Evolutionary conservation across 2,113 vertebrate genomes (phyloP).

Genomic region (Xenotilapia leptura): DNA sequence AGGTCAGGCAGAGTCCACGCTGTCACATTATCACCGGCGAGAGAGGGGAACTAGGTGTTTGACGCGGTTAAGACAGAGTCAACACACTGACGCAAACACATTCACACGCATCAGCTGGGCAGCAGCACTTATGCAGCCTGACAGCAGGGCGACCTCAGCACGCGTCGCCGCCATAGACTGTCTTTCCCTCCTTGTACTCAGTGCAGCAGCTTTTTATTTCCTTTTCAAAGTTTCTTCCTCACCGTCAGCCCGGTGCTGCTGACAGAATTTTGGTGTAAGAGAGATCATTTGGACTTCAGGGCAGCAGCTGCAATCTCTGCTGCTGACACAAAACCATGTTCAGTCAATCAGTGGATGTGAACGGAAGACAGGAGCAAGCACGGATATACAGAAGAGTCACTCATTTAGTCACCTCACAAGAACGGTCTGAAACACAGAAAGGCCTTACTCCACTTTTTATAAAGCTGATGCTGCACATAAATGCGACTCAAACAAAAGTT

Average conservation of each 20-base stretch:
- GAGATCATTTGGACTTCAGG: conserved; percentile 3
- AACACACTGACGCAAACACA: conserved; percentile 9
- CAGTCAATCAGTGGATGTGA: neutral
- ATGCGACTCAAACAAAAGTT: neutral
- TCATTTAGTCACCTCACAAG: conserved; percentile 17
- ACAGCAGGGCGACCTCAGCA: neutral
- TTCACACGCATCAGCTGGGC: neutral
- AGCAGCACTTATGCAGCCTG: neutral
- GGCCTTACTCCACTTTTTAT: neutral
- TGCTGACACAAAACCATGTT: conserved; percentile 14
- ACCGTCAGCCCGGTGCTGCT: neutral
- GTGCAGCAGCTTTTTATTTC: neutral
- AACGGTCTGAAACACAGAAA: neutral
- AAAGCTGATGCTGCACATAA: neutral
- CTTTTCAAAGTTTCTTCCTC: conserved; percentile 22
- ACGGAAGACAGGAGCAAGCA: neutral
- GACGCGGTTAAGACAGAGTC: neutral
- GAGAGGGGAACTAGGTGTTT: neutral
- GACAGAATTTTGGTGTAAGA: conserved; percentile 28
- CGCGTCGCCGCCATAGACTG: neutral
- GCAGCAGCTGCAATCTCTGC: conserved; percentile 19
- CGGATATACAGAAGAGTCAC: conserved; percentile 34
- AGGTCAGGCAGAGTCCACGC: conserved; percentile 43
- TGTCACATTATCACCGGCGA: conserved; percentile 18
- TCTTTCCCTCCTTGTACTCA: neutral